Percentiles rank a stretch among this genome's conserved stretches.
These are phyloP conservation scores for Siniperca scherzeri DNA, from an alignment of 2,797 vertebrate genomes.

Conservation along the genomic window DNA sequence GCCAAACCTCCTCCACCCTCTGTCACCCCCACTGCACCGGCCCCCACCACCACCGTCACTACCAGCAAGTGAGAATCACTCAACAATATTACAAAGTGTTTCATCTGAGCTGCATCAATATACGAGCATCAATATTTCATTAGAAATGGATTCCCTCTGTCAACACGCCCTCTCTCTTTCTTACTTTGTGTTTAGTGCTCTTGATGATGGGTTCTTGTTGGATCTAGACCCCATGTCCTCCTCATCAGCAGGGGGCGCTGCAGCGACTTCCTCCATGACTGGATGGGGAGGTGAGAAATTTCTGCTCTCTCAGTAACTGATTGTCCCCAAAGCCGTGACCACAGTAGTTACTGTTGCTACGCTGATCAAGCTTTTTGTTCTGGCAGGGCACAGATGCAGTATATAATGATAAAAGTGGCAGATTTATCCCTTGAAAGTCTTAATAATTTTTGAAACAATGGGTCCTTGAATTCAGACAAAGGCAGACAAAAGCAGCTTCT, in stretches of 20 bases:
- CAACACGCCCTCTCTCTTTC: not conserved
- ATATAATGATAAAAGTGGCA: not conserved
- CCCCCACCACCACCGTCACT: slow-evolving; percentile 21
- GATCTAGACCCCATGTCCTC: slow-evolving; percentile 82
- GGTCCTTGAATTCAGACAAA: not conserved
- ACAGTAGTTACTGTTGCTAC: not conserved
- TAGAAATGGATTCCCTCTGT: not conserved
- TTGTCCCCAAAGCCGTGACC: no score
- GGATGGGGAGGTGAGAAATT: slow-evolving; percentile 94
- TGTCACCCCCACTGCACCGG: slow-evolving; percentile 65
- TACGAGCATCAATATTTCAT: not conserved
- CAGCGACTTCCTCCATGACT: slow-evolving; percentile 83
- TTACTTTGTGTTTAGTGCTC: slow-evolving; percentile 63
- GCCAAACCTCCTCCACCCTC: slow-evolving; percentile 74
- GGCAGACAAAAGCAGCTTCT: not conserved
- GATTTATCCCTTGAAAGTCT: no score
- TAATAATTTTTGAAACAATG: no score
- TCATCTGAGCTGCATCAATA: slow-evolving; percentile 1
- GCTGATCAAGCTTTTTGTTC: not conserved
- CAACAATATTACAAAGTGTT: slow-evolving; percentile 14
- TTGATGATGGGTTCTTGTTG: slow-evolving; percentile 82
- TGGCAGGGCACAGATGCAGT: not conserved
- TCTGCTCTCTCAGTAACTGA: not conserved
- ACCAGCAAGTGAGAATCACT: slow-evolving; percentile 73
- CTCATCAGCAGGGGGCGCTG: slow-evolving; percentile 75